Percentiles rank a stretch among this genome's conserved stretches.
phyloP scores from a whole-genome alignment of 1,140 invertebrate genomes.

The Aporrectodea caliginosa region DNA sequence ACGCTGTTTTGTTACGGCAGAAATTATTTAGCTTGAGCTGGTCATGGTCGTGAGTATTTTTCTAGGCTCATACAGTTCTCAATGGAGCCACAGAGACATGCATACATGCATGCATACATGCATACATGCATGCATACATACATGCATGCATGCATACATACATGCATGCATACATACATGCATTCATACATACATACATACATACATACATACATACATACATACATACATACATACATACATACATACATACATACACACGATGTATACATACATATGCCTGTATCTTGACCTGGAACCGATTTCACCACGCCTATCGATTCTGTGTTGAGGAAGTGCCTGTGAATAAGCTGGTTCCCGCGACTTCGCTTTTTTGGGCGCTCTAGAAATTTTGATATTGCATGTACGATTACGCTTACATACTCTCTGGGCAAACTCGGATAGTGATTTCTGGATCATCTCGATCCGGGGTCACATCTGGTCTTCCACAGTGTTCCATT shows the following conservation, averaged over 20 bases:
- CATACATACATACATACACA: conserved; percentile 28
- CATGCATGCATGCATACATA: conserved; percentile 32
- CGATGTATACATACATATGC: too few relatives aligned
- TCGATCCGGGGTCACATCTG: too few relatives aligned
- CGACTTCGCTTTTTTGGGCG: too few relatives aligned
- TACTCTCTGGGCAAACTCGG: too few relatives aligned
- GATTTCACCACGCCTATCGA: too few relatives aligned
- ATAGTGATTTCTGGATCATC: too few relatives aligned
- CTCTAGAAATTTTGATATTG: too few relatives aligned
- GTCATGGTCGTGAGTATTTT: background rate
- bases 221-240: conserved; percentile 23
- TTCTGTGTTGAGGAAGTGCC: too few relatives aligned
- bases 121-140: conserved; percentile 25
- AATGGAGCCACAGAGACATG: conserved; percentile 13
- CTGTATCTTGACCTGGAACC: too few relatives aligned
- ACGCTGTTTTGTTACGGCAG: background rate
- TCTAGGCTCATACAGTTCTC: background rate
- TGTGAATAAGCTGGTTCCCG: too few relatives aligned
- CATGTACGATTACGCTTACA: too few relatives aligned
- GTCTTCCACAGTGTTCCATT: too few relatives aligned
- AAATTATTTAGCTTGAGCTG: background rate
- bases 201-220: conserved; percentile 10
- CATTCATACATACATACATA: conserved; percentile 30
- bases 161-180: conserved; percentile 27
- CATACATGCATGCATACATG: conserved; percentile 24